Percentiles rank a stretch among this genome's conserved stretches.
These are phyloP conservation scores for Cryptoblepharus egeriae DNA, from an alignment of 2,797 vertebrate genomes.

Conservation along the genomic window DNA sequence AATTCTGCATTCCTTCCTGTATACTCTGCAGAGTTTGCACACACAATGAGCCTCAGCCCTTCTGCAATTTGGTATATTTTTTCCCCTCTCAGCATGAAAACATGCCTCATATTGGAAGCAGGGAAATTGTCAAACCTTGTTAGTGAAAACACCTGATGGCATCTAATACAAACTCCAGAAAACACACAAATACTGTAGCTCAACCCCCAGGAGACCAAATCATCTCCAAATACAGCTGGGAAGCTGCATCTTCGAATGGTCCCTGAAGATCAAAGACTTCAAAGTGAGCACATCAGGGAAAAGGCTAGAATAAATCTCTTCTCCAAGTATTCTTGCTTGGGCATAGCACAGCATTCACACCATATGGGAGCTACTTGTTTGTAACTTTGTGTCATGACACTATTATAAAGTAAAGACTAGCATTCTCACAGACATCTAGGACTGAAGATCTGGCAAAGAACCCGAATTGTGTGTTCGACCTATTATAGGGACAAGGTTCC, in stretches of 20 bases:
- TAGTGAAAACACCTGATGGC: background rate
- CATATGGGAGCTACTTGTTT: too few relatives aligned
- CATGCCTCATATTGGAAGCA: background rate
- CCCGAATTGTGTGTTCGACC: too few relatives aligned
- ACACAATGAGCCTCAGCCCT: background rate
- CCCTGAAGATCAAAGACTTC: background rate
- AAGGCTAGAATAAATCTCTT: background rate
- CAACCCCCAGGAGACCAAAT: background rate
- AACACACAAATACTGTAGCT: too few relatives aligned
- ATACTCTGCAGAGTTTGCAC: too few relatives aligned
- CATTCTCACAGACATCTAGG: too few relatives aligned
- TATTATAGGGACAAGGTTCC: too few relatives aligned
- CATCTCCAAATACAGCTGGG: background rate
- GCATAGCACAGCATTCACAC: too few relatives aligned
- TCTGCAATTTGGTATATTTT: background rate
- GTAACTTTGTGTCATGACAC: too few relatives aligned
- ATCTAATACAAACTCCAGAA: too few relatives aligned
- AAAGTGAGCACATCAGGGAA: background rate
- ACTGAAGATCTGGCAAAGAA: too few relatives aligned
- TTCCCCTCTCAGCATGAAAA: background rate
- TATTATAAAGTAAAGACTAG: too few relatives aligned
- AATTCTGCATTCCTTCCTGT: background rate
- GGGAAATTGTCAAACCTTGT: background rate
- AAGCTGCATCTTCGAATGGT: background rate
- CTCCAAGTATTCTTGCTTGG: background rate